These are phyloP conservation scores for Nothoprocta perdicaria DNA, from an alignment of 2,113 vertebrate species.

Conservation along the genomic window DNA sequence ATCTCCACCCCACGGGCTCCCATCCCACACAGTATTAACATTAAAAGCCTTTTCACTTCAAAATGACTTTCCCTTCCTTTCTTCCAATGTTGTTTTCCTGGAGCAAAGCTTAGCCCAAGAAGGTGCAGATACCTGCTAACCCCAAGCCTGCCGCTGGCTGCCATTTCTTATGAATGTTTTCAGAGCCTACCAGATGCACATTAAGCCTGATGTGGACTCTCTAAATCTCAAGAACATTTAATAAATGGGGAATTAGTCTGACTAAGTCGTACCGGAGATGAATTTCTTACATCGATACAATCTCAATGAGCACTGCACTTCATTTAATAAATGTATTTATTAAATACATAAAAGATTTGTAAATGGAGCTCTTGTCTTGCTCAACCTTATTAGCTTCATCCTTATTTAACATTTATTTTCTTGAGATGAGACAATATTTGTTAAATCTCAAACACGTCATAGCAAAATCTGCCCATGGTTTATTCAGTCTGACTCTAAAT, in stretches of 20 bases:
- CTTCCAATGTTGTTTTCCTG: neutral
- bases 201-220: slow-evolving; percentile 53
- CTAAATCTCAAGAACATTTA: slow-evolving; percentile 62
- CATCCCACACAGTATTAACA: neutral
- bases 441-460: slow-evolving; percentile 49
- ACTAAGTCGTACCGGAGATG: slow-evolving; percentile 56
- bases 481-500: slow-evolving; percentile 70
- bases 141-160: neutral
- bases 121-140: neutral
- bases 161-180: neutral
- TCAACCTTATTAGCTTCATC: slow-evolving; percentile 60
- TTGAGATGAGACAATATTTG: slow-evolving; percentile 68
- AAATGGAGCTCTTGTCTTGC: slow-evolving; percentile 66
- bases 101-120: neutral
- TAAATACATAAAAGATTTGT: slow-evolving; percentile 72
- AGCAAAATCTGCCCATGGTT: slow-evolving; percentile 51
- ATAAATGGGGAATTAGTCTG: slow-evolving; percentile 65
- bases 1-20: neutral
- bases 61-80: neutral
- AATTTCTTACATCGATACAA: slow-evolving; percentile 60
- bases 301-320: slow-evolving; percentile 58
- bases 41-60: neutral
- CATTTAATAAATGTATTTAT: slow-evolving; percentile 79
- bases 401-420: slow-evolving; percentile 70
- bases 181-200: slow-evolving; percentile 33